Percentiles rank a stretch among this genome's conserved stretches.
Evolutionary conservation across 2,888 invertebrate genomes (phyloP).

Genomic region (Heliconius cydno): DNA sequence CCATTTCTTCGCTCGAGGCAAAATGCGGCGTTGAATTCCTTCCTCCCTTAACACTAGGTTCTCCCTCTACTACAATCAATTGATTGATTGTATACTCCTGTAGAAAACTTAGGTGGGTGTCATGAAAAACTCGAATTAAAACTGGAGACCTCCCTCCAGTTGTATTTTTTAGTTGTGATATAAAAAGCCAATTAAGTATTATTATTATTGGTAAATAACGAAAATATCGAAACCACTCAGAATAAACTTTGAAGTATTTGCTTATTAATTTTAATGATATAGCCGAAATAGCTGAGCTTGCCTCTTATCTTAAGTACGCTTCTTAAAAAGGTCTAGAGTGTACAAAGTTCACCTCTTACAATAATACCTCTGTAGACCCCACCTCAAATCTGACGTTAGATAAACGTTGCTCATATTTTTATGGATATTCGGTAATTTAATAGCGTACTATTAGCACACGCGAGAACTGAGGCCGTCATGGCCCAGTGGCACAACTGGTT

Average conservation of each 20-base stretch:
- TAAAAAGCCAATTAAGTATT: slow-evolving; percentile 1
- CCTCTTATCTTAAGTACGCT: slow-evolving; percentile 67
- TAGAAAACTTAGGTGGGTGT: neutral
- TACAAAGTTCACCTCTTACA: slow-evolving; percentile 70
- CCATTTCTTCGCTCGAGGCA: too few relatives aligned
- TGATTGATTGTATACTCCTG: neutral
- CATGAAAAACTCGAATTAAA: neutral
- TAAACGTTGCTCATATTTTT: slow-evolving; percentile 72
- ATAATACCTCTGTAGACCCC: slow-evolving; percentile 72
- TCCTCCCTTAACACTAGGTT: too few relatives aligned
- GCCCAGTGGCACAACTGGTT: too few relatives aligned
- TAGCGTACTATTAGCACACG: slow-evolving; percentile 46
- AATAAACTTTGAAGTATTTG: slow-evolving; percentile 54
- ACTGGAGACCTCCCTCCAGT: too few relatives aligned
- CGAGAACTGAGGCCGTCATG: neutral
- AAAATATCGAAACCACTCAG: slow-evolving; percentile 30
- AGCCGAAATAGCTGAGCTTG: slow-evolving; percentile 72
- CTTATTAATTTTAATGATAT: slow-evolving; percentile 79
- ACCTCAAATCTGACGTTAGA: slow-evolving; percentile 73
- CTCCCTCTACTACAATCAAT: too few relatives aligned
- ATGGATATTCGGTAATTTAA: slow-evolving; percentile 44
- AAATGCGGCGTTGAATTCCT: too few relatives aligned
- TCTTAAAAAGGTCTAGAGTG: slow-evolving; percentile 70
- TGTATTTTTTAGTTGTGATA: neutral
- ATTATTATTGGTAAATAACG: slow-evolving; percentile 18